Conservation (phyloP, 1,140 invertebrate genomes). For the Brachionus koreanus region DNA sequence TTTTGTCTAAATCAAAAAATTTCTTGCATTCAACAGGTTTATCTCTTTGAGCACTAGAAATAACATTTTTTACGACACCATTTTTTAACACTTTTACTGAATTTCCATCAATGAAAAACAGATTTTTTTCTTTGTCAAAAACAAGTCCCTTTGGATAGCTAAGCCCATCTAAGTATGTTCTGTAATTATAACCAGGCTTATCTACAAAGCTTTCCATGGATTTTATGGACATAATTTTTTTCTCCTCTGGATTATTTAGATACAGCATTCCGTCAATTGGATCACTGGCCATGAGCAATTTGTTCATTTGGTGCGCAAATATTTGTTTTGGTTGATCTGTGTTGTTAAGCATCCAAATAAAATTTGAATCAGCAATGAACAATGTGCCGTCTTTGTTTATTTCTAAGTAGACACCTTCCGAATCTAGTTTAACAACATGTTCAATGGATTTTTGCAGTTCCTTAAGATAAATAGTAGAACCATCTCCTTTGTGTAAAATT, state of each 20-base stretch:
- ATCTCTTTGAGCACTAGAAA: slow-evolving; percentile 67
- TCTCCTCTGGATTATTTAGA: slow-evolving; percentile 88
- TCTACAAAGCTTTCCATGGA: slow-evolving; percentile 63
- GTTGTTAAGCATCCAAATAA: slow-evolving; percentile 80
- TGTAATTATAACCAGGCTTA: not conserved
- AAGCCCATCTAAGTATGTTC: slow-evolving; percentile 63
- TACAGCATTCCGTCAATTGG: slow-evolving; percentile 87
- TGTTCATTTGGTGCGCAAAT: slow-evolving; percentile 62
- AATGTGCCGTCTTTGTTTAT: slow-evolving; percentile 85
- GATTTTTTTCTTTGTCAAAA: slow-evolving; percentile 56
- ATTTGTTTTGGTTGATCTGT: slow-evolving; percentile 63
- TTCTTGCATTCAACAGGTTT: slow-evolving; percentile 22
- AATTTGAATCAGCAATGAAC: slow-evolving; percentile 91
- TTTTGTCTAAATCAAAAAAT: not conserved
- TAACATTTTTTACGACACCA: not conserved
- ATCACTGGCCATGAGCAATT: slow-evolving; percentile 88
- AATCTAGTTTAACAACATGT: slow-evolving; percentile 80
- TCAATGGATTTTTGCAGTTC: slow-evolving; percentile 83
- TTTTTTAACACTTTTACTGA: not conserved
- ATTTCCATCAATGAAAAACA: slow-evolving; percentile 56
- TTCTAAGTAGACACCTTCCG: slow-evolving; percentile 75
- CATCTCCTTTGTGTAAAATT: slow-evolving; percentile 93
- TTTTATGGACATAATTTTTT: slow-evolving; percentile 78
- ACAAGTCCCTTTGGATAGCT: slow-evolving; percentile 52
- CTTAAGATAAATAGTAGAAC: slow-evolving; percentile 88